phyloP scores from a whole-genome alignment of 1,140 invertebrate genomes.

The Mesaphorura yosii region DNA sequence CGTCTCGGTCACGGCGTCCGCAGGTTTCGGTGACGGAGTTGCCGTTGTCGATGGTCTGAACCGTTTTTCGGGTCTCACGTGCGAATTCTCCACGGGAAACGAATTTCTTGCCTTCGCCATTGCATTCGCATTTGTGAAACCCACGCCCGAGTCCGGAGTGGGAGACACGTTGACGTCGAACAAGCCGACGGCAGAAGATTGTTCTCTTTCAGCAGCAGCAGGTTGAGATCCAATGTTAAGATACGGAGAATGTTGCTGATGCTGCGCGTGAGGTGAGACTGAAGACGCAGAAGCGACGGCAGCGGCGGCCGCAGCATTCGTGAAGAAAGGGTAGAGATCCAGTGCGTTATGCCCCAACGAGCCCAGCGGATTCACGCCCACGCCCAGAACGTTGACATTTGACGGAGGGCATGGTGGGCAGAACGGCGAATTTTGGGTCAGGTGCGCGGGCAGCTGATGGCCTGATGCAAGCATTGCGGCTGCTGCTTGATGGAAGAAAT shows the following conservation, averaged over 20 bases:
- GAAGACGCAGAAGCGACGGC: slow-evolving; percentile 20
- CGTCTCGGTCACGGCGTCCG: neutral
- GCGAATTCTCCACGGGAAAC: neutral
- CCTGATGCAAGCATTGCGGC: slow-evolving; percentile 20
- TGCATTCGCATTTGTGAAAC: neutral
- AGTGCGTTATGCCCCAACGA: slow-evolving; percentile 34
- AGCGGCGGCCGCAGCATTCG: slow-evolving; percentile 26
- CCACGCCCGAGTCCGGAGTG: neutral
- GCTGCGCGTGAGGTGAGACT: neutral
- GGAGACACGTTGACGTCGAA: neutral
- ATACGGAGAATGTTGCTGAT: slow-evolving; percentile 7
- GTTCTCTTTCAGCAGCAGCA: neutral
- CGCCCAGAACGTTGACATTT: too few relatives aligned
- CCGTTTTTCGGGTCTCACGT: neutral
- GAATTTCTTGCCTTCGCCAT: neutral
- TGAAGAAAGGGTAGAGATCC: slow-evolving; percentile 37
- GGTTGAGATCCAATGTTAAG: neutral
- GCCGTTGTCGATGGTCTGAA: neutral
- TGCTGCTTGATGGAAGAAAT: slow-evolving; percentile 34
- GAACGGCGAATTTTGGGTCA: slow-evolving; percentile 18
- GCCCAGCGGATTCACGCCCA: slow-evolving; percentile 33
- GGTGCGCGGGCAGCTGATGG: slow-evolving; percentile 20
- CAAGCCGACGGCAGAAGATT: too few relatives aligned
- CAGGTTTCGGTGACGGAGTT: slow-evolving; percentile 7
- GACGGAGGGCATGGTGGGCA: slow-evolving; percentile 32